phyloP scores from a whole-genome alignment of 1,140 invertebrate genomes.

The Choristoneura fumiferana region DNA sequence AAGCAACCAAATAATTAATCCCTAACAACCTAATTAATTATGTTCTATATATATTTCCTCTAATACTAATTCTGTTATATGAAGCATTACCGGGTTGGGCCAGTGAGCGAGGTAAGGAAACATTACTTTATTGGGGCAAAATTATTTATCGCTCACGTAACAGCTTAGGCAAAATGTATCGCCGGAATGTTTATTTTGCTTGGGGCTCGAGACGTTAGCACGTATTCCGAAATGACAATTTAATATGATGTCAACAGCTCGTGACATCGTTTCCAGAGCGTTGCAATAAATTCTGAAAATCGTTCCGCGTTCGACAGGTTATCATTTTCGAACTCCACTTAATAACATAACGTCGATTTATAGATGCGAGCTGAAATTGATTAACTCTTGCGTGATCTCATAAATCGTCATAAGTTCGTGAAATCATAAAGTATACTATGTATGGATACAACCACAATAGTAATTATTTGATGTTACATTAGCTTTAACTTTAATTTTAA shows the following conservation, averaged over 20 bases:
- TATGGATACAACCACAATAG: too few species aligned
- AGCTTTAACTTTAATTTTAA: too few species aligned
- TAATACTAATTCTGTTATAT: too few species aligned
- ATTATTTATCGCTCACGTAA: background rate
- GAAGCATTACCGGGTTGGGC: too few species aligned
- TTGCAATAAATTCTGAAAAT: slow-evolving; percentile 7
- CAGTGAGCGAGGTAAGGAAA: too few species aligned
- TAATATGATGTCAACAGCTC: slow-evolving; percentile 18
- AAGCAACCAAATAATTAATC: too few species aligned
- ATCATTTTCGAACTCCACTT: slow-evolving; percentile 8
- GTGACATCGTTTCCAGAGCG: slow-evolving; percentile 14
- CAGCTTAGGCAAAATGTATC: slow-evolving; percentile 8
- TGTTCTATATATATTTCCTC: too few species aligned
- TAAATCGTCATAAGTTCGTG: too few species aligned
- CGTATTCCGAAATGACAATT: slow-evolving; percentile 17
- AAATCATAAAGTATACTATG: too few species aligned
- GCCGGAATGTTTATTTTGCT: slow-evolving; percentile 8
- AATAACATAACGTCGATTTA: slow-evolving; percentile 6
- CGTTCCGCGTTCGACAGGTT: slow-evolving; percentile 12
- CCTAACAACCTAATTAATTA: too few species aligned
- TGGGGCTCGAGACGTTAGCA: slow-evolving; percentile 1
- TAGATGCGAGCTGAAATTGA: background rate
- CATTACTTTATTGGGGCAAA: background rate
- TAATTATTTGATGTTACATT: too few species aligned
- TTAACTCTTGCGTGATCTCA: too few species aligned